phyloP scores from a whole-genome alignment of 2,113 vertebrate genomes.

The Mesoclemmys tuberculata region DNA sequence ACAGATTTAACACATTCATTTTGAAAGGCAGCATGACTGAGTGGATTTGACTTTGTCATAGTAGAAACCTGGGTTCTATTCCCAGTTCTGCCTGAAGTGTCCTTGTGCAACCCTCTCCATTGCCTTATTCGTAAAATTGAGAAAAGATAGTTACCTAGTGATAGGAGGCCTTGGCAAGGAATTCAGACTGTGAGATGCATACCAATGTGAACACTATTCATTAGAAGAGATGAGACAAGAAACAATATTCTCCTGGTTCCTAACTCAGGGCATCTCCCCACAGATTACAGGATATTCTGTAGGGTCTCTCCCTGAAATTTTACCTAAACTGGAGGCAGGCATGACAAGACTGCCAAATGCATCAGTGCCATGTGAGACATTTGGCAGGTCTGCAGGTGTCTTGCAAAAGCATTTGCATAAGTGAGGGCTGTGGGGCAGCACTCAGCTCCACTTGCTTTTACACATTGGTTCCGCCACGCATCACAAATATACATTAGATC shows the following conservation, averaged over 20 bases:
- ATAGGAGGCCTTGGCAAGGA: not conserved
- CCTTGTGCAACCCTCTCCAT: not conserved
- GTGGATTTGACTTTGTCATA: not conserved
- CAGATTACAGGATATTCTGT: not conserved
- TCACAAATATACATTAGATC: not conserved
- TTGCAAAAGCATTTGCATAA: not conserved
- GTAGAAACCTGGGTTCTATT: rapidly evolving
- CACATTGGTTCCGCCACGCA: not conserved
- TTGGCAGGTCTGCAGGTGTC: not conserved
- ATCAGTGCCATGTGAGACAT: not conserved
- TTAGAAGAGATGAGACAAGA: not conserved
- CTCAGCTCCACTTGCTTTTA: not conserved
- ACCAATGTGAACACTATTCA: not conserved
- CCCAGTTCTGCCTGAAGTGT: not conserved
- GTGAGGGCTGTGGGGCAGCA: not conserved
- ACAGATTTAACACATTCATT: not conserved
- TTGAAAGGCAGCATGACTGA: not conserved
- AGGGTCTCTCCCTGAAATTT: not conserved
- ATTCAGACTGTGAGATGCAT: not conserved
- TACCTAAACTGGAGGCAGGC: not conserved
- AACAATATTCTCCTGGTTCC: not conserved
- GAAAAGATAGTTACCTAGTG: not conserved
- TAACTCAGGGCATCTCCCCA: not conserved
- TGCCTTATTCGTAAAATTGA: not conserved
- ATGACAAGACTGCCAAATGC: not conserved